Evolutionary conservation across 2,113 vertebrate species (phyloP).

Genomic region (Haplochromis burtoni): DNA sequence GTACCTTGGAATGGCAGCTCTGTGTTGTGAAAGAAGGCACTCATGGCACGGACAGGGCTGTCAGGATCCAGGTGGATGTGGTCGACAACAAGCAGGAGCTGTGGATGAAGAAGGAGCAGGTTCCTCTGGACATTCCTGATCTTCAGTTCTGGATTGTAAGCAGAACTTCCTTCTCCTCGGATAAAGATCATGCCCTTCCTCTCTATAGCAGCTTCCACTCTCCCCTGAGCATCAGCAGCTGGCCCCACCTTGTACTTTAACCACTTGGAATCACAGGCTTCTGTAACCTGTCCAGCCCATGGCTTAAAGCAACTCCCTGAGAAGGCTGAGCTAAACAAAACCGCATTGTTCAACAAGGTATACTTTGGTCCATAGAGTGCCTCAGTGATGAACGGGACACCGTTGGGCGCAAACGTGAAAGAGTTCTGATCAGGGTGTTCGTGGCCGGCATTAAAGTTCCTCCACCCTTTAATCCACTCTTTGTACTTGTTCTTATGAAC

Average conservation of each 20-base stretch:
- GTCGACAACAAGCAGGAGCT: conserved; percentile 91
- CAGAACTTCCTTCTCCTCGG: conserved; percentile 83
- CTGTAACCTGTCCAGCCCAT: conserved; percentile 95
- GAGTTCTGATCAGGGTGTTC: conserved; percentile 97
- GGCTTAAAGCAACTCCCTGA: conserved; percentile 86
- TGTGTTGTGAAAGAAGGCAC: conserved; percentile 94
- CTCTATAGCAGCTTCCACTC: conserved; percentile 78
- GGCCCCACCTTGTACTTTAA: conserved; percentile 87
- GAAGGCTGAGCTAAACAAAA: conserved; percentile 82
- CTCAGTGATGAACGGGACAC: conserved; percentile 92
- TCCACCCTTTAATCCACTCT: conserved; percentile 95
- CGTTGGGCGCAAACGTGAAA: conserved; percentile 92
- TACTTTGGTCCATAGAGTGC: conserved; percentile 96
- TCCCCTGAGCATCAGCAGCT: conserved; percentile 84
- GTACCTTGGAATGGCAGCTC: conserved; percentile 84
- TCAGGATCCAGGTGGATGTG: conserved; percentile 82
- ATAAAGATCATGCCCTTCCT: conserved; percentile 86
- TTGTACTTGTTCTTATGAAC: conserved; percentile 91
- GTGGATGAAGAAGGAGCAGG: conserved; percentile 87
- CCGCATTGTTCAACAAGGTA: conserved; percentile 87
- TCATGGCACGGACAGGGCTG: conserved; percentile 76
- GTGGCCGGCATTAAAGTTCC: conserved; percentile 95
- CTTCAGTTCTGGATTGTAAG: conserved; percentile 83
- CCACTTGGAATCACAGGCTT: conserved; percentile 96
- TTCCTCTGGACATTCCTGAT: conserved; percentile 86